Evolutionary conservation across 2,888 invertebrate species (phyloP), one percentile per base, ranked within the genome.

Genomic region (Drosophila lutescens): DNA sequence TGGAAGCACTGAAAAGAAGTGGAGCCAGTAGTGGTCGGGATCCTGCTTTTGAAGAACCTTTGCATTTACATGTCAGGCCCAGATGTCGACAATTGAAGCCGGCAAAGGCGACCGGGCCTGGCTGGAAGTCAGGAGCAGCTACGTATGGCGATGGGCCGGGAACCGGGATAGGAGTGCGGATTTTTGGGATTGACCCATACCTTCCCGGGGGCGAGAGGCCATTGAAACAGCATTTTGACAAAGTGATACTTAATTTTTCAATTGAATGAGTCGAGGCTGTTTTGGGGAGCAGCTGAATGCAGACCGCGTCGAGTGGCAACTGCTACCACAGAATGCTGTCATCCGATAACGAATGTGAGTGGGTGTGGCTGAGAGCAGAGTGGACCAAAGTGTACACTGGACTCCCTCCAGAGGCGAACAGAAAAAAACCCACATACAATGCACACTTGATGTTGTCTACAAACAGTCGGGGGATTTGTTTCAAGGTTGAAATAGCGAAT

Each of bases 171-270:
- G 34, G 41, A 26, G 34, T 41, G 38, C 26, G 40, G 36, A 30
- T 47, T 41, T n/a, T 40, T 5, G 47, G 53, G 47, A 56, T 51
- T 47, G 66, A 66, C 66, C 66, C 66, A 34, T 30, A 20, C 47
- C 55, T 30, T 8, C 10, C 57, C 34, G 30, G 23, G 12, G 10
- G 10, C 38, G 34, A 43, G 58, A 44, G 49, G 47, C 69, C 80
- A 81, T 77, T 81, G 78, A 78, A 78, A 75, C 74, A 77, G 78
- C 79, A 81, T 84, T 83, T 85, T 85, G 84, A 85, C 77, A 85
- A 85, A 85, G 84, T 85, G 87, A 67, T 87, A 85, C 79, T 85
- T 85, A 87, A 85, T 82, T 85, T 85, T 82, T 87, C 87, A 80
- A 87, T 80, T 82, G 80, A 74, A 62, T 53, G 51, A 59, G 59